These are phyloP conservation scores for Calameuta pallipes DNA, from an alignment of 2,888 invertebrate species.

Conservation along the genomic window DNA sequence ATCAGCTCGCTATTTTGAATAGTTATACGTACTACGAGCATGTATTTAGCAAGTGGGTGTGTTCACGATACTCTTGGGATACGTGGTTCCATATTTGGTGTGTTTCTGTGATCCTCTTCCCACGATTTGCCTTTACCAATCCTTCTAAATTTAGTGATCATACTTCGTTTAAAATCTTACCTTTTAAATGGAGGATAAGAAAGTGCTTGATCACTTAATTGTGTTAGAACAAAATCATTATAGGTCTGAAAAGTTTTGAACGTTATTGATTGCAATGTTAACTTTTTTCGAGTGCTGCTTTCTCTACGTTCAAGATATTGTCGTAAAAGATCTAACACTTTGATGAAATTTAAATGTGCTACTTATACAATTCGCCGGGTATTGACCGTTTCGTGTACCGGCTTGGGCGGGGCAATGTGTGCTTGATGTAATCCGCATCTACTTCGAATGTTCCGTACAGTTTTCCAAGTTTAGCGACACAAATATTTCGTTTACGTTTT, in stretches of 20 bases:
- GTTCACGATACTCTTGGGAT: conserved; percentile 17
- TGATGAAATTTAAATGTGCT: neutral
- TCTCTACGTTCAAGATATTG: neutral
- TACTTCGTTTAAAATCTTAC: neutral
- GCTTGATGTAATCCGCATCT: conserved; percentile 37
- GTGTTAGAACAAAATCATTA: neutral
- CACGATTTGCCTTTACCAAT: conserved; percentile 11
- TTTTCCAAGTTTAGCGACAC: neutral
- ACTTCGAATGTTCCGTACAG: neutral
- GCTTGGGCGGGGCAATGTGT: conserved; percentile 65
- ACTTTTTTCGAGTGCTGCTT: neutral
- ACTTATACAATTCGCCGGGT: conserved; percentile 32
- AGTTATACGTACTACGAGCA: neutral
- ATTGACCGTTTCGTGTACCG: conserved; percentile 55
- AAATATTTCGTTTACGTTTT: neutral
- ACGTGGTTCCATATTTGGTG: conserved; percentile 38
- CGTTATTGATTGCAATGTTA: neutral
- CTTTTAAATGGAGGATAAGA: neutral
- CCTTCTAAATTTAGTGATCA: neutral
- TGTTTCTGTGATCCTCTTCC: conserved; percentile 32
- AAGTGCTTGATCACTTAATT: neutral
- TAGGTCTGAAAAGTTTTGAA: neutral
- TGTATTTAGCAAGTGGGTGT: conserved; percentile 36
- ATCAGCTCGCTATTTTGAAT: neutral
- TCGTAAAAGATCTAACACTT: neutral